Conservation (phyloP, 2,888 invertebrate species). For the Ophion ellenae region DNA sequence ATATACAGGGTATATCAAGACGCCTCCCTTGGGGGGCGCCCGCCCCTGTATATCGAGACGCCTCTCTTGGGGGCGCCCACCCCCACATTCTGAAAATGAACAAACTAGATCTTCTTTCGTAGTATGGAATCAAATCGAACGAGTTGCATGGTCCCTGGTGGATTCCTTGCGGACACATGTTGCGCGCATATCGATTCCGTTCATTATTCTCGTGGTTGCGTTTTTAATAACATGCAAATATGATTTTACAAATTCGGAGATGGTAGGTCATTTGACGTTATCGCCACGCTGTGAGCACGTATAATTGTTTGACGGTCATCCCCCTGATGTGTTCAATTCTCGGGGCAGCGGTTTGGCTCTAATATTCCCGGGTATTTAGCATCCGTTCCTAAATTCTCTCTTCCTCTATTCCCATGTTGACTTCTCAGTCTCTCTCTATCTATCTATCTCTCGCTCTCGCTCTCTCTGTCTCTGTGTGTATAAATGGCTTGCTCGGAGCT, state of each 20-base stretch:
- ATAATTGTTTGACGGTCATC: constrained; percentile 63
- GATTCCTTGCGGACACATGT: not conserved
- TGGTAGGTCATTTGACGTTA: constrained; percentile 26
- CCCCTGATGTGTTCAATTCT: constrained; percentile 53
- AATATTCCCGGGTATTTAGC: constrained; percentile 68
- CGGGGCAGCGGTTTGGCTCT: constrained; percentile 65
- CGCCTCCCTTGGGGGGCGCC: no score
- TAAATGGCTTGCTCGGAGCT: constrained; percentile 50
- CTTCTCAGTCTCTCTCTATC: constrained; percentile 51
- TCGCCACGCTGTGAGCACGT: constrained; percentile 10
- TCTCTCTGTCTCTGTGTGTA: constrained; percentile 58
- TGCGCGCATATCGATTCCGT: not conserved
- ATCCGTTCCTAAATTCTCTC: constrained; percentile 49
- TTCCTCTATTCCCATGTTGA: constrained; percentile 42
- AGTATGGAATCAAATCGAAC: no score
- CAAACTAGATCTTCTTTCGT: no score
- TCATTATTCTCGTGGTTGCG: not conserved
- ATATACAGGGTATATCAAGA: no score
- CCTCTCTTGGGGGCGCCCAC: no score
- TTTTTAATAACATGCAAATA: constrained; percentile 22
- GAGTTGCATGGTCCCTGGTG: not conserved
- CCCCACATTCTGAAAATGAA: no score
- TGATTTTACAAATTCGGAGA: constrained; percentile 24
- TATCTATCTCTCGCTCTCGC: constrained; percentile 36
- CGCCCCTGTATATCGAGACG: no score